Evolutionary conservation across 2,888 invertebrate genomes (phyloP), one percentile per base, ranked within the genome.

Genomic region (Ceramica pisi): DNA sequence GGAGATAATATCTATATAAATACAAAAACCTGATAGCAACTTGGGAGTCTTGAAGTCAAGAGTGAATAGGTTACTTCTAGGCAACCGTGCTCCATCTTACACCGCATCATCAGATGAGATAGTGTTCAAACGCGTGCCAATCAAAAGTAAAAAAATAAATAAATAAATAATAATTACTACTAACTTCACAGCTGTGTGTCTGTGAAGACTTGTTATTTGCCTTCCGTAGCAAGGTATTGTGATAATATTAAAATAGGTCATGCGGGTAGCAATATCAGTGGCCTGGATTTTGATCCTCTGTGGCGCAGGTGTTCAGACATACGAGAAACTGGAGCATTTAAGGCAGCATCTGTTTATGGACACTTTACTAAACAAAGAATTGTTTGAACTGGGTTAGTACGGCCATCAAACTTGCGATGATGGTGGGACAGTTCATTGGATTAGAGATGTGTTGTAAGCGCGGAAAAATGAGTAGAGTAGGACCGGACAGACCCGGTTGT

Each of bases 241-340:
- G 44, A 44, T 31, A 6, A 51, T 41, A 41, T 44, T 21, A 44
- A 67, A 67, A 31, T 67, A 44, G 67, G 67, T 44, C 67, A 67
- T 12, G 21, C 21, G 26, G 16, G 16, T 19, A 21, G 12, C 16
- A 41, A 19, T 50, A n/a, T 50, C 31, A 51, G 68, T 67, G 68
- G 19, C 51, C 67, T 44, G 41, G 41, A 41, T 66, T 21, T 38
- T 67, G n/a, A 10, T 67, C 19, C 14, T 31, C 8, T 50, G 41
- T 51, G 41, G 2, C 19, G 31, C 31, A 23, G 41, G 38, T 48
- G 67, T 23, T 16, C 48, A 9, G 10, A 16, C 16, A 41, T 21
- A 21, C 1, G 38, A 41, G 19, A 65, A 64, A 67, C 48, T 66
- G n/a, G 26, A 48, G 48, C 66, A 23, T 48, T 7, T 35, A 5